These are phyloP conservation scores for Atrina japonica DNA, from an alignment of 2,888 invertebrate genomes.

Conservation along the genomic window DNA sequence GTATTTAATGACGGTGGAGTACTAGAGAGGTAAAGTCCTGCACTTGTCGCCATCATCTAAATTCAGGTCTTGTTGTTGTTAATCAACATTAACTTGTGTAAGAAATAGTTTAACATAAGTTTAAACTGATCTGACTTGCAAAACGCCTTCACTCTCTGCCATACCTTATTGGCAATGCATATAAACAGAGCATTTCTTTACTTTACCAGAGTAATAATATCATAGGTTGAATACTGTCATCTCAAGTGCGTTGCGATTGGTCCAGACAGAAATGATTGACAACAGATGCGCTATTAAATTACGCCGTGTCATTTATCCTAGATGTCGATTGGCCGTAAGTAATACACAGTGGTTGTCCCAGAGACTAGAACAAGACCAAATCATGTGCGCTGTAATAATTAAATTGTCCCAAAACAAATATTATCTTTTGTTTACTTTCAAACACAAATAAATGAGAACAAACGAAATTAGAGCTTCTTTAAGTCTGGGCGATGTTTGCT, in stretches of 20 bases:
- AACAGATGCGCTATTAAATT: slow-evolving; percentile 66
- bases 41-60: slow-evolving; percentile 94
- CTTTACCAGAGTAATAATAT: slow-evolving; percentile 67
- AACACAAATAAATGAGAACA: slow-evolving; percentile 28
- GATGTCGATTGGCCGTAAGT: slow-evolving; percentile 46
- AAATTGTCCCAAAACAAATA: slow-evolving; percentile 43
- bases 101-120: slow-evolving; percentile 44
- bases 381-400: slow-evolving; percentile 44
- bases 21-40: slow-evolving; percentile 88
- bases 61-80: slow-evolving; percentile 46
- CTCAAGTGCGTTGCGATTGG: slow-evolving; percentile 61
- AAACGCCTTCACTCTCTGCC: slow-evolving; percentile 54
- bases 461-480: slow-evolving; percentile 35
- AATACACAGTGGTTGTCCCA: slow-evolving; percentile 31
- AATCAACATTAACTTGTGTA: slow-evolving; percentile 42
- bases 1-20: slow-evolving; percentile 87
- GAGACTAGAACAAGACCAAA: slow-evolving; percentile 21
- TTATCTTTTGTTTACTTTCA: slow-evolving; percentile 40
- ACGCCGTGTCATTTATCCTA: slow-evolving; percentile 49
- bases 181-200: slow-evolving; percentile 52
- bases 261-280: slow-evolving; percentile 69
- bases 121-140: slow-evolving; percentile 69
- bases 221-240: slow-evolving; percentile 63
- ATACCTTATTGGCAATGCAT: slow-evolving; percentile 47
- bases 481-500: background rate